Evolutionary conservation across 2,113 vertebrate species (phyloP).

Genomic region (Thinocorus orbignyianus): DNA sequence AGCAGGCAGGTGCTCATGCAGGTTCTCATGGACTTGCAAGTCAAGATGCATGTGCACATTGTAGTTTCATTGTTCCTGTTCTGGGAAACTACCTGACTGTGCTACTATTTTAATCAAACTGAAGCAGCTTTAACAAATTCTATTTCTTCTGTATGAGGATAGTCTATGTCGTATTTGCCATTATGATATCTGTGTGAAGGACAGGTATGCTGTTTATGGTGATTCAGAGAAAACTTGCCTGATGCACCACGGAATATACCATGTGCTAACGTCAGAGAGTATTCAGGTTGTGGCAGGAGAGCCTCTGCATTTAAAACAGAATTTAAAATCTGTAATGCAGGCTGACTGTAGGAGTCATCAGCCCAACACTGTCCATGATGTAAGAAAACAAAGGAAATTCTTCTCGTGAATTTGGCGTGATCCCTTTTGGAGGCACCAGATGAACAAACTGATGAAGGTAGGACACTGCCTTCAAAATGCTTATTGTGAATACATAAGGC

Average conservation of each 20-base stretch:
- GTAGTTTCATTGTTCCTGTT: not conserved
- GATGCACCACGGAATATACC: not conserved
- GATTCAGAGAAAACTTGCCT: not conserved
- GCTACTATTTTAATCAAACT: not conserved
- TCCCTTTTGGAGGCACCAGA: not conserved
- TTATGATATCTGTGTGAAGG: not conserved
- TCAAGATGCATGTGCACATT: not conserved
- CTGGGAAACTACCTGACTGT: not conserved
- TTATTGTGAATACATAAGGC: not conserved
- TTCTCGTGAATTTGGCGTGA: not conserved
- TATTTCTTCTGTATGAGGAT: not conserved
- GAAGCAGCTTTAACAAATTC: not conserved
- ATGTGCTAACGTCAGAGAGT: not conserved
- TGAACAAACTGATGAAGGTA: not conserved
- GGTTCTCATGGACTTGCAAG: not conserved
- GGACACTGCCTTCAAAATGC: not conserved
- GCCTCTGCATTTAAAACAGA: not conserved
- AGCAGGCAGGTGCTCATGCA: not conserved
- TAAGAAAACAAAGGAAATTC: not conserved
- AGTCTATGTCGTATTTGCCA: not conserved
- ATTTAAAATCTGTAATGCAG: not conserved
- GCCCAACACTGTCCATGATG: rapidly evolving
- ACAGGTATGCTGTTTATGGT: not conserved
- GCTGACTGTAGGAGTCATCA: not conserved
- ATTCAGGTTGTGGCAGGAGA: not conserved